phyloP scores from a whole-genome alignment of 2,797 vertebrate species.

The Eleutherodactylus coqui region DNA sequence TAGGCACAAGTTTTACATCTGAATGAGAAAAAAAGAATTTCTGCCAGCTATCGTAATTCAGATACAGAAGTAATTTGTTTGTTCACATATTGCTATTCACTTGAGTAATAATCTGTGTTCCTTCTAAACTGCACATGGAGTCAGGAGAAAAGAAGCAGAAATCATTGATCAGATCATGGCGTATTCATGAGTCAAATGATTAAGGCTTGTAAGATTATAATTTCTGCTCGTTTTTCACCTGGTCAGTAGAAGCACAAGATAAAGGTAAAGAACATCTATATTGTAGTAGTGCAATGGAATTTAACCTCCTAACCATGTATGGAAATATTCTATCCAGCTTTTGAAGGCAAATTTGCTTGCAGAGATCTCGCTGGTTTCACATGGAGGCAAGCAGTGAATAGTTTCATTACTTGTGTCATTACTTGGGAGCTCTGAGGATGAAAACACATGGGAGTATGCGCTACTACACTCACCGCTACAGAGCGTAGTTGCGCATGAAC shows the following conservation, averaged over 20 bases:
- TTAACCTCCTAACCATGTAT: background rate
- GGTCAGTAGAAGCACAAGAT: background rate
- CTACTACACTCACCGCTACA: no score
- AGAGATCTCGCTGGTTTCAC: no score
- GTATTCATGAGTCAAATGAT: background rate
- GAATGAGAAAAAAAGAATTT: background rate
- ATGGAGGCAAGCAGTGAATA: no score
- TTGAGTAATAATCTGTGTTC: background rate
- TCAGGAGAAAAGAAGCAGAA: background rate
- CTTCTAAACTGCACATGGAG: background rate
- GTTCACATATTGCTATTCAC: background rate
- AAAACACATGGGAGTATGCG: no score
- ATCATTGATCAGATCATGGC: background rate
- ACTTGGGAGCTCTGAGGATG: no score
- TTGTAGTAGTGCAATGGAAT: background rate
- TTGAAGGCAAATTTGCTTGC: no score
- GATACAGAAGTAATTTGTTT: background rate
- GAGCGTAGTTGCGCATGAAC: no score
- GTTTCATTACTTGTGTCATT: no score
- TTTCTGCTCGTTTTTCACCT: background rate
- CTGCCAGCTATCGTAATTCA: background rate
- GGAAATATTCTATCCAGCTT: no score
- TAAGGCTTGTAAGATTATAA: background rate
- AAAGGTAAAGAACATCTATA: background rate
- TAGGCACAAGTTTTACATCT: background rate